Evolutionary conservation across 1,140 invertebrate species (phyloP), one percentile per base, ranked within the genome.

Genomic region (Dinoponera quadriceps): DNA sequence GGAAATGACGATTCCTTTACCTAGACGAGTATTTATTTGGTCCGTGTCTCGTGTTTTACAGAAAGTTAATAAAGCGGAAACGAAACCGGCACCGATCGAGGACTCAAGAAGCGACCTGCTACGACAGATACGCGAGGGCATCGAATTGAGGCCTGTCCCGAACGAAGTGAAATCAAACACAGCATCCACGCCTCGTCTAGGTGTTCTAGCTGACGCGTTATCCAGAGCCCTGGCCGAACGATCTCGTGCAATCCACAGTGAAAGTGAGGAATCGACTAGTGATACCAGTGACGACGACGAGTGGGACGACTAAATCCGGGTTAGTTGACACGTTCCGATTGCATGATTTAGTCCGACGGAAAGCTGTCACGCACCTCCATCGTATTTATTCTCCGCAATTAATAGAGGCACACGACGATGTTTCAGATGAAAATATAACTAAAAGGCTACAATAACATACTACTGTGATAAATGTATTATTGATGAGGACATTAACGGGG

Each of bases 191-290:
- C 91, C 90, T 74, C 92, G 94, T 81, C n/a, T n/a, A n/a, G 95
- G 95, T 86, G 96, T 97, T 54, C 94, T 98, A 66, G 97, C 97
- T n/a, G 96, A 96, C 54, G 97, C 97, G 4, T 94, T 98, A 77
- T 96, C 97, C 2, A 95, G 96, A 80, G 97, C 97, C 51, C 93
- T 98, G n/a, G 96, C 96, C 20, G 97, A 97, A 90, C 93, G 97
- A 55, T 95, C 95, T 54, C 94, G 95, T 87, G 96, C 95, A 57
- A 96, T 97, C 87, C 96, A 97, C 92, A 95, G 95, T 83, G 95
- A 95, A 62, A 94, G 93, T 82, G 95, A 95, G 81, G 95, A 96
- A 63, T 95, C 95, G 44, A 94, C 94, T 85, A 94, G 93, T 89
- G 95, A 96, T 59, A 95, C 94, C 55, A 95, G 95, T 89, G 95